Conservation (phyloP, 2,888 invertebrate species). For the Cactoblastis cactorum region DNA sequence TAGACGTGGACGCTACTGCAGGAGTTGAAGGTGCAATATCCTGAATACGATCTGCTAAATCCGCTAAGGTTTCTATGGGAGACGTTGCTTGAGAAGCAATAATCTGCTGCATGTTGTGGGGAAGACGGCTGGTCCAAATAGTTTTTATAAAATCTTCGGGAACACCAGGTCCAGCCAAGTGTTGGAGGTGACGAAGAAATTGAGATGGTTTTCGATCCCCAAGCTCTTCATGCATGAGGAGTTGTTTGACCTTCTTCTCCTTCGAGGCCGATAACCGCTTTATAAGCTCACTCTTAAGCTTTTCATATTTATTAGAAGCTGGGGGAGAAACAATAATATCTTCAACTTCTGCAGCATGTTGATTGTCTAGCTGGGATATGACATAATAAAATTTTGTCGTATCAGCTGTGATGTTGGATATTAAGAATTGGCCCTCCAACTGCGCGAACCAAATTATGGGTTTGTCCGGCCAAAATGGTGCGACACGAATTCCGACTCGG, state of each 20-base stretch:
- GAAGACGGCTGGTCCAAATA: constrained; percentile 20
- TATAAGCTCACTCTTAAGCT: constrained; percentile 22
- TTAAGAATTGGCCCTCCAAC: no score
- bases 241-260: constrained; percentile 21
- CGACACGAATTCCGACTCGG: no score
- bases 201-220: no score
- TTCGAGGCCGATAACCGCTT: constrained; percentile 20
- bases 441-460: no score
- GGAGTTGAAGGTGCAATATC: constrained; percentile 17
- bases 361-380: neutral
- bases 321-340: constrained; percentile 14
- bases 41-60: constrained; percentile 20
- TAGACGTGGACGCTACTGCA: constrained; percentile 10
- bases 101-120: constrained; percentile 18
- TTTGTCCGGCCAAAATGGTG: no score
- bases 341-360: neutral
- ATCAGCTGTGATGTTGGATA: no score
- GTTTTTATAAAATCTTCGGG: constrained; percentile 21
- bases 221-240: no score
- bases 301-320: constrained; percentile 14
- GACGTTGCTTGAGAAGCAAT: constrained; percentile 17
- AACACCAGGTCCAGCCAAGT: constrained; percentile 18
- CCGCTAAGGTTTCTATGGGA: constrained; percentile 17
- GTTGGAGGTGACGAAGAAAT: no score
- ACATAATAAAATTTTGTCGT: constrained; percentile 15